These are phyloP conservation scores for Furnarius figulus DNA, from an alignment of 2,113 vertebrate genomes.

Conservation along the genomic window DNA sequence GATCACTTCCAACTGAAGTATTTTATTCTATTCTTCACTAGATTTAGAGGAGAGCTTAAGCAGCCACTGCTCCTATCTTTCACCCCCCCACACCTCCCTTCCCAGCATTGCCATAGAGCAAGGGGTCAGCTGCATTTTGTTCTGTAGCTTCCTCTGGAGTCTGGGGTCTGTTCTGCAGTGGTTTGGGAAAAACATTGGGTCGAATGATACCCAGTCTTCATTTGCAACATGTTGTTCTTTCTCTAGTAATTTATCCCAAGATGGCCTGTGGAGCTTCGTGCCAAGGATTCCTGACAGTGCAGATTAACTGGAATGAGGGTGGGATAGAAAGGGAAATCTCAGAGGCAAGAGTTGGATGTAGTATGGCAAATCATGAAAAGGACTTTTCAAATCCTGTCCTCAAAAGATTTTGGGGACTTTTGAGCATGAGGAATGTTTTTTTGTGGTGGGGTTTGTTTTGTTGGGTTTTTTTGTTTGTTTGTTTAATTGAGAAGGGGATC, in stretches of 20 bases:
- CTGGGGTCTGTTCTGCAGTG: not conserved
- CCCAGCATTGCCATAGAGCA: not conserved
- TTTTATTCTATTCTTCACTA: not conserved
- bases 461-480: not conserved
- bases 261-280: not conserved
- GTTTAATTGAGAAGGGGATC: not conserved
- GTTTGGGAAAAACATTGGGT: not conserved
- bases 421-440: accelerated
- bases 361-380: not conserved
- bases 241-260: not conserved
- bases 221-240: not conserved
- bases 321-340: not conserved
- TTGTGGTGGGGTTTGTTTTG: not conserved
- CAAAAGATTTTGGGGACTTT: not conserved
- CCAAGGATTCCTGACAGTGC: not conserved
- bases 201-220: not conserved
- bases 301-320: not conserved
- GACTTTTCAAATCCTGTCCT: not conserved
- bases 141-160: not conserved
- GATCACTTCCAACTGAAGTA: not conserved
- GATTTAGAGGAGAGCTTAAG: not conserved
- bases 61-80: not conserved
- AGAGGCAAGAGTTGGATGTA: not conserved
- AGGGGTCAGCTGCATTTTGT: not conserved
- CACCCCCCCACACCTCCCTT: not conserved